A percentile compares a stretch with the other conserved stretches of the same genome.
Conservation (phyloP, 1,140 invertebrate species). For the Brachionus plicatilis region DNA sequence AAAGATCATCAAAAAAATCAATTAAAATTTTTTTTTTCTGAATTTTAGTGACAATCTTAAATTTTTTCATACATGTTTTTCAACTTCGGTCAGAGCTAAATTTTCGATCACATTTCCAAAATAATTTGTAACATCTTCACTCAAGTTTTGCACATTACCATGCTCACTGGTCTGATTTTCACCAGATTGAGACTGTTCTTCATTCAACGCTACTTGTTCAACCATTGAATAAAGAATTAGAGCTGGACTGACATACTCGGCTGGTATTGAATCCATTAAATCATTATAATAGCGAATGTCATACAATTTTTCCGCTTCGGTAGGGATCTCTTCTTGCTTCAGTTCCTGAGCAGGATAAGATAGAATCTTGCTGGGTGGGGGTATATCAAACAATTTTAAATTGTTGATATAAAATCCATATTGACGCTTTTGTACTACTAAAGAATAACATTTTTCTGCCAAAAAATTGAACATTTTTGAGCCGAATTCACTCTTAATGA, state of each 20-base stretch:
- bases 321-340: neutral
- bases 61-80: slow-evolving; percentile 46
- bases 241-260: slow-evolving; percentile 52
- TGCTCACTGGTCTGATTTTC: slow-evolving; percentile 48
- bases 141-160: slow-evolving; percentile 44
- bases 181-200: neutral
- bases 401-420: slow-evolving; percentile 34
- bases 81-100: slow-evolving; percentile 49
- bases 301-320: neutral
- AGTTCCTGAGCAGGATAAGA: neutral
- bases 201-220: slow-evolving; percentile 50
- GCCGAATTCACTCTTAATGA: neutral
- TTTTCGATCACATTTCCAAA: slow-evolving; percentile 50
- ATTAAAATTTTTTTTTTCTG: no score
- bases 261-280: slow-evolving; percentile 51
- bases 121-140: slow-evolving; percentile 46
- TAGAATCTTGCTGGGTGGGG: neutral
- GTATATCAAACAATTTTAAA: slow-evolving; percentile 44
- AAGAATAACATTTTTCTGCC: slow-evolving; percentile 17
- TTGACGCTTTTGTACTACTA: slow-evolving; percentile 28
- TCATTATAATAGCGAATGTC: slow-evolving; percentile 56
- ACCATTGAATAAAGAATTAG: slow-evolving; percentile 54
- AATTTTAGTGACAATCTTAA: no score
- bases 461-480: neutral
- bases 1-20: no score